Base-by-base conservation (phyloP, 2,113 vertebrate species). In the Peromyscus polionotus region DNA sequence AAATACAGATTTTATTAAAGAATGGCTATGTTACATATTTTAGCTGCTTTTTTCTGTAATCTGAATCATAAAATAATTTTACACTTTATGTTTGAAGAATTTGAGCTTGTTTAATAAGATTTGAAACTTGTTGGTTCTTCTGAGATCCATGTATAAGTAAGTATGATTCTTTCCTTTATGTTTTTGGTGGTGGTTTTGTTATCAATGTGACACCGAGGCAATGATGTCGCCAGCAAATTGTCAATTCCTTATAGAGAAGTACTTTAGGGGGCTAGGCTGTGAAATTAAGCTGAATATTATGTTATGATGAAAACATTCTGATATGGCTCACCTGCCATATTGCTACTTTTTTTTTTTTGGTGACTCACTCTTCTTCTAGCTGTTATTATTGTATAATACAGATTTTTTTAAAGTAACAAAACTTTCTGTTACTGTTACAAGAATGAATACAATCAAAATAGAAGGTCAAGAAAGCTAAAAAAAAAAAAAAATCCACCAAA, bases 61-160 rank as follows among this genome's bases (percentile, higher is more conserved):
- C 48, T 95, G 72, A 80, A 36, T 94, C 11, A 72, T 92, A 81
- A 88, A 67, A 79, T 59, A 77, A 77, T 93, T 22, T 39, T 42
- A 51, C 73, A 67, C 7, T 88, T 91, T 96, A 54, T 68, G 7
- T 85, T 93, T 68, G 93, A 96, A 87, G 28, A 84, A 80, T 93
- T 61, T 79, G 51, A 28, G 68, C 9, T 95, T 63, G 10, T 96
- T 83, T 73, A 45, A 59, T 22, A 94, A 33, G n/a, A 92, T 42
- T 28, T 91, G 76, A 95, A 88, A 88, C 79, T 95, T 86, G 22
- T 87, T 95, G 22, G 48, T 91, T 96, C 17, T 85, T 54, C 75
- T 89, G 45, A 91, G 39, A 39, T 80, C 28, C 17, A 19, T 87
- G 79, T 42, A 45, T 68, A 88, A 88, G 45, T 19, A 79, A 45